These are phyloP conservation scores for Platypus cylindrus DNA, from an alignment of 2,888 invertebrate genomes.

Conservation along the genomic window DNA sequence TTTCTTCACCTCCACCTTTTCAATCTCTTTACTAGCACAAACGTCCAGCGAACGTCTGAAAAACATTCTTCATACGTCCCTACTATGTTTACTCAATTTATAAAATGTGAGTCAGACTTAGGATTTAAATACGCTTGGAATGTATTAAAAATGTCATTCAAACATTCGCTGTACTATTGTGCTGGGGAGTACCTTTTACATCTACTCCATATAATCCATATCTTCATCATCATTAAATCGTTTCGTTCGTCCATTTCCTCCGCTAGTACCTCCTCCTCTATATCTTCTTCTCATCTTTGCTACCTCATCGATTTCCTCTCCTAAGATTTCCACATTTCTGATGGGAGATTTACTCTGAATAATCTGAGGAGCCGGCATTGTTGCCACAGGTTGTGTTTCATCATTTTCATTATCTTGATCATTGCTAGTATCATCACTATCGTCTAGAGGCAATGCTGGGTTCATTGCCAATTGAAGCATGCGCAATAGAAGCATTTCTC, in stretches of 20 bases:
- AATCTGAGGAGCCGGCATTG: constrained; percentile 36
- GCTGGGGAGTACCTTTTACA: no score
- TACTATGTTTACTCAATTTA: no score
- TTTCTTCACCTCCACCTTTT: no score
- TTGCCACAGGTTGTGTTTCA: constrained; percentile 14
- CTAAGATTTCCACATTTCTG: constrained; percentile 59
- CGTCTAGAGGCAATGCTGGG: constrained; percentile 38
- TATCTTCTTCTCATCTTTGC: constrained; percentile 4
- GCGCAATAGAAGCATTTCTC: constrained; percentile 56
- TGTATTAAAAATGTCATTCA: no score
- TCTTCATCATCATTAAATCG: constrained; percentile 20
- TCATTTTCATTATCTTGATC: no score
- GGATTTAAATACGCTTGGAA: no score
- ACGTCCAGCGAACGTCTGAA: no score
- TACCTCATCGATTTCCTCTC: constrained; percentile 43
- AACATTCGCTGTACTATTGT: no score
- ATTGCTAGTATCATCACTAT: constrained; percentile 27
- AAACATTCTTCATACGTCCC: no score
- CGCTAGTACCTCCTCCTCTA: no score
- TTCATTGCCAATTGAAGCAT: constrained; percentile 63
- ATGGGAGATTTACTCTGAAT: constrained; percentile 48
- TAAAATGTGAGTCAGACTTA: no score
- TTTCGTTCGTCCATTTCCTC: constrained; percentile 18
- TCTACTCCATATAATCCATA: constrained; percentile 18
- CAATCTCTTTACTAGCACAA: no score